phyloP scores from a whole-genome alignment of 2,113 vertebrate species.

The Panthera tigris region DNA sequence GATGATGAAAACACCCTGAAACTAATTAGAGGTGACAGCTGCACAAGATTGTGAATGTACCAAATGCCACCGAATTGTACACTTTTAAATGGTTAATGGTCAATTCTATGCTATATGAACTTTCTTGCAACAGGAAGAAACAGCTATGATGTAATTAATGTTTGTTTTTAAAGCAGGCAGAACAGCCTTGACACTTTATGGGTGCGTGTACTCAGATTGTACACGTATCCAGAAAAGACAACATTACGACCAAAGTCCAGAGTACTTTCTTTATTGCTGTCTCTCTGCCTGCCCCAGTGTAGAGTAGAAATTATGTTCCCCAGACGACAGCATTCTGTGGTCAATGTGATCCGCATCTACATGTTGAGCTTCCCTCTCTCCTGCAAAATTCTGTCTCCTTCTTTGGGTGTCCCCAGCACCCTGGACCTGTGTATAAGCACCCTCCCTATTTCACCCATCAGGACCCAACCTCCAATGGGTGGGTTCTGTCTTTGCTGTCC shows the following conservation, averaged over 20 bases:
- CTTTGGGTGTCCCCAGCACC: not conserved
- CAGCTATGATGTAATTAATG: too few species aligned
- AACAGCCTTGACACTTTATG: not conserved
- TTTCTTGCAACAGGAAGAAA: not conserved
- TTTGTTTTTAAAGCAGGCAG: not conserved
- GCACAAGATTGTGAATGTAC: not conserved
- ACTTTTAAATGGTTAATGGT: not conserved
- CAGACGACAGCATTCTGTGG: not conserved
- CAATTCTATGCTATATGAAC: not conserved
- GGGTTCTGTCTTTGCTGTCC: not conserved
- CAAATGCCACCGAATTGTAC: not conserved
- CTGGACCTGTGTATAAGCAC: not conserved
- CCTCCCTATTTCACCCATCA: not conserved
- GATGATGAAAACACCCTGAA: not conserved
- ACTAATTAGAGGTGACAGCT: not conserved
- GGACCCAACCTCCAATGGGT: not conserved
- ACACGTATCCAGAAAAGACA: not conserved
- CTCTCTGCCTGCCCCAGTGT: not conserved
- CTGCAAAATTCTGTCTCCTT: not conserved
- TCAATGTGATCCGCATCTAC: not conserved
- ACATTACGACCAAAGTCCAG: not conserved
- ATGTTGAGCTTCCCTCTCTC: not conserved
- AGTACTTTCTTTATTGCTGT: too few species aligned
- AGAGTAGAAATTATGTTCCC: not conserved
- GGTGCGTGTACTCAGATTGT: too few species aligned